Percentiles rank a stretch among this genome's conserved stretches.
Conservation (phyloP, 2,888 invertebrate species). For the Microctonus aethiopoides region DNA sequence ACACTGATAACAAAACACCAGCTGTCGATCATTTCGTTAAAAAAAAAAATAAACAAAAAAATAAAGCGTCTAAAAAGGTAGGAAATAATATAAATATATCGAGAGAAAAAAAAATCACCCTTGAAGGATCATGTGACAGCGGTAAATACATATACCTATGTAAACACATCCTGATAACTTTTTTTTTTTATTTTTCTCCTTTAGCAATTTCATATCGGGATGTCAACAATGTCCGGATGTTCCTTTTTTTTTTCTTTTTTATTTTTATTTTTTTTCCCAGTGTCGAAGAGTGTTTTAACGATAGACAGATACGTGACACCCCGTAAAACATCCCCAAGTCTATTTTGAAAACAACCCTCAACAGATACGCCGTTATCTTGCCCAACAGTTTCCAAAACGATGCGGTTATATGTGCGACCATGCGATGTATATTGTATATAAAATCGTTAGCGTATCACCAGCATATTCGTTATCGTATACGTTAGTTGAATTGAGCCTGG, state of each 20-base stretch:
- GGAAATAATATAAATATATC: neutral
- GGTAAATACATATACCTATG: neutral
- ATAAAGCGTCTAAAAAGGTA: neutral
- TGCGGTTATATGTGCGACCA: slow-evolving; percentile 37
- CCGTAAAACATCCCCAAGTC: slow-evolving; percentile 43
- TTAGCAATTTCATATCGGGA: slow-evolving; percentile 8
- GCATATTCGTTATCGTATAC: slow-evolving; percentile 53
- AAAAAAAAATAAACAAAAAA: neutral
- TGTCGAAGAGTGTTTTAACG: slow-evolving; percentile 6
- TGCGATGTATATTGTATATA: slow-evolving; percentile 22
- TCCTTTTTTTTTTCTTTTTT: neutral
- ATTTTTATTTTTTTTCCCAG: no score
- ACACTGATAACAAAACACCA: slow-evolving; percentile 5
- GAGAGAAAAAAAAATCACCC: neutral
- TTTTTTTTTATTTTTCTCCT: neutral
- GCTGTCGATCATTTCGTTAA: slow-evolving; percentile 15
- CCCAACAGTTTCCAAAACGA: slow-evolving; percentile 42
- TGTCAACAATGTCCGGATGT: neutral
- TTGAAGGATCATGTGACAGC: neutral
- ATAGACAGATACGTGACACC: slow-evolving; percentile 37
- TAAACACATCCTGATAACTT: neutral
- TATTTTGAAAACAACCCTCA: slow-evolving; percentile 25
- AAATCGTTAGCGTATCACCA: slow-evolving; percentile 61
- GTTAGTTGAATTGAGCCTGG: slow-evolving; percentile 17
- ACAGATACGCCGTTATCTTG: slow-evolving; percentile 47